Evolutionary conservation across 2,797 vertebrate genomes (phyloP).

Genomic region (Megalops cyprinoides): DNA sequence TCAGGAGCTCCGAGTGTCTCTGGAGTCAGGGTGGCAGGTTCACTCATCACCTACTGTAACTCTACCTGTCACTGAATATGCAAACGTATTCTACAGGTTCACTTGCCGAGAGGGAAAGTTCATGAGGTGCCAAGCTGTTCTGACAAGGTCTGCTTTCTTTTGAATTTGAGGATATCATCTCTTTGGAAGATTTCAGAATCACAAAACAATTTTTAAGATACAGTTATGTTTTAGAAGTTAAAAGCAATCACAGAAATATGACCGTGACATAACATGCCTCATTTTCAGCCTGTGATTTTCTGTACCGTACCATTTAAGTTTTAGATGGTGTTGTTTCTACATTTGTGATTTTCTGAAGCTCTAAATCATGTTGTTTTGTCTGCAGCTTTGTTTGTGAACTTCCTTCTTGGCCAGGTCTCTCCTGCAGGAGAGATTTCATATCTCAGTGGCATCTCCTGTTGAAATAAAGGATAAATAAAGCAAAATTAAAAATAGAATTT

Average conservation of each 20-base stretch:
- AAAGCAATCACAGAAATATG: too few relatives aligned
- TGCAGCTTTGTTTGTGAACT: background rate
- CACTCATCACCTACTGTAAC: background rate
- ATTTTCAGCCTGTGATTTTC: background rate
- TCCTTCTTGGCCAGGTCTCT: background rate
- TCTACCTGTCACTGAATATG: background rate
- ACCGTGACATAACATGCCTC: too few relatives aligned
- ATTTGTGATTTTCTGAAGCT: too few relatives aligned
- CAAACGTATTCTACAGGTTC: background rate
- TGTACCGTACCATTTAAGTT: background rate
- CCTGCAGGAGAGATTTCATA: too few relatives aligned
- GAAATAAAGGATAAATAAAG: too few relatives aligned
- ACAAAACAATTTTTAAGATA: too few relatives aligned
- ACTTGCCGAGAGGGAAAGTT: too few relatives aligned
- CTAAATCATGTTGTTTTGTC: slow-evolving; percentile 4
- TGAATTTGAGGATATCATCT: background rate
- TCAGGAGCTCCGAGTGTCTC: background rate
- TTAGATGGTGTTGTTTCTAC: too few relatives aligned
- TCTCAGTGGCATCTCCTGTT: too few relatives aligned
- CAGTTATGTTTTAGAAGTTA: too few relatives aligned
- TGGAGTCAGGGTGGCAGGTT: background rate
- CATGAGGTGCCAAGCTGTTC: background rate
- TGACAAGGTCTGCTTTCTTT: background rate
- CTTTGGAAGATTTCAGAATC: background rate
- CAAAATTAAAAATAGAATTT: too few relatives aligned